Evolutionary conservation across 2,113 vertebrate species (phyloP), one percentile per base, ranked within the genome.

Genomic region (Leptosomus discolor): DNA sequence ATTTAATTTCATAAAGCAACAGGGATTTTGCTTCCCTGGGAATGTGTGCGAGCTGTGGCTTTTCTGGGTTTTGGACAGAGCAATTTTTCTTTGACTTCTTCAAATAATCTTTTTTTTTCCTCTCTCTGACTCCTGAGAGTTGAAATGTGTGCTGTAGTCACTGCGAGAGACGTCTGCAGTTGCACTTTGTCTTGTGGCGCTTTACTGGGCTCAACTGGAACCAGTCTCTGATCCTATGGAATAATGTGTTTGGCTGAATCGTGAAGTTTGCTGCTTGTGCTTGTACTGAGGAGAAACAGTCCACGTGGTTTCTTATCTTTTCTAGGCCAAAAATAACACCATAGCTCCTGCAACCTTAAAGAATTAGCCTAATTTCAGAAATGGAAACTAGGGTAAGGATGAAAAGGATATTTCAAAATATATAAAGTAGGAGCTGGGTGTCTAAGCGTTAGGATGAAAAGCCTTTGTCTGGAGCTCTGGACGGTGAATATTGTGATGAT

Each of bases 1-100:
- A 68, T 92, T 80, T 93, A 76, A 92, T 90, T 92, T 50, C 70
- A 30, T 88, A 65, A 92, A 93, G 82, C 92, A 96, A 45, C 74
- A 37, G 41, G 70, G 48, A n/a, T 92, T 93, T 92, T 43, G 17
- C 53, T 90, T 91, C 69, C 24, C 20, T 50, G 57, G n/a, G 27
- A 90, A 18, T n/a, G 29, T 61, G 75, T 34, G n/a, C 0, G 15
- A 87, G 57, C 69, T 60, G 60, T 85, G 88, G 23, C 70, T 94
- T 83, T 76, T 68, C 65, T 81, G 88, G 67, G 22, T 96, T 90
- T 95, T n/a, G 50, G 46, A 51, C 53, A n/a, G 34, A 85, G 20
- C 30, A 34, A 21, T 90, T 96, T 81, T 88, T 57, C 48, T 93
- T 85, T 48, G 17, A 34, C 65, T 81, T 85, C 68, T 81, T 70